Evolutionary conservation across 2,113 vertebrate genomes (phyloP), one percentile per base, ranked within the genome.

Genomic region (Geothlypis trichas): DNA sequence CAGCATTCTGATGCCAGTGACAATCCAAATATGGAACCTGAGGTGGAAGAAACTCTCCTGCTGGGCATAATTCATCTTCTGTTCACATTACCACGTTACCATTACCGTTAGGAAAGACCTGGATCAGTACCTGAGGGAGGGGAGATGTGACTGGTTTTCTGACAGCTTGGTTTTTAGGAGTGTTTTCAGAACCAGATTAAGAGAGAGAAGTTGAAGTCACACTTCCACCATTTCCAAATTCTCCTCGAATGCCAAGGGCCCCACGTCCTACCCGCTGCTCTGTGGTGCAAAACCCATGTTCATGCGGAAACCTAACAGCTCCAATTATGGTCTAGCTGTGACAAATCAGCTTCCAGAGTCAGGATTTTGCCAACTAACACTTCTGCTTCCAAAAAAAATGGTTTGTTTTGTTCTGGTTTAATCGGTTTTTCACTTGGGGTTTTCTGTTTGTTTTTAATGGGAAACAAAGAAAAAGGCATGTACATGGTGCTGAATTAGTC

Each of bases 371-470:
- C 62, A 65, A 35, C 49, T 80, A 77, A 67, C 62, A 55, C 31
- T 80, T 81, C 51, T 67, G 18, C 51, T 95, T 88, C 52, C 13
- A 78, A 81, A 88, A 83, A 88, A 77, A 5, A 4, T 11, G 7
- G 30, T 46, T 79, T 94, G 41, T 39, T 92, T 85, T 84, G 35
- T 80, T 95, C 68, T 92, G 91, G 55, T 66, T 90, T 90, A 31
- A 49, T 77, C 0, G 3, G 13, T 30, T 71, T 92, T 75, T 76
- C 9, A 1, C 59, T 94, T 69, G 41, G 28, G 59, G n/a, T 81
- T 89, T 93, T 82, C 62, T 69, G 44, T 68, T 95, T 93, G 82
- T 72, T 85, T 93, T 72, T 33, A 82, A 68, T 13, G 13, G 37
- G 22, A 30, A 37, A 54, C 12, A 3, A 39, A 58, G 22, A 59